Evolutionary conservation across 2,888 invertebrate species (phyloP).

Genomic region (Heteropelma amictum): DNA sequence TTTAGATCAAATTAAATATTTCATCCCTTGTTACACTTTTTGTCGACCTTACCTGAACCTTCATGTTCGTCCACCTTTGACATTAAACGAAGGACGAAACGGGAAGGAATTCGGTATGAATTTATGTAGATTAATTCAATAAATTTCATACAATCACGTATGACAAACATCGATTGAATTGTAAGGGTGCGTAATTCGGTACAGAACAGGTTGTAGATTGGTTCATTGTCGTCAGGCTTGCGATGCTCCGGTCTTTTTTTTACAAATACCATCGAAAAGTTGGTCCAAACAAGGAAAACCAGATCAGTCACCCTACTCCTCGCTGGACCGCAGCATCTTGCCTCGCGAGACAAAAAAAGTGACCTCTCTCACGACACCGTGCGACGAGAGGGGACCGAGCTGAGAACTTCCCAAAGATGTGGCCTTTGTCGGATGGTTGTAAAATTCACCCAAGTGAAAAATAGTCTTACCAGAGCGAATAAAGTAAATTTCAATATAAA

Average conservation of each 20-base stretch:
- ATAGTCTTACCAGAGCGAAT: no score
- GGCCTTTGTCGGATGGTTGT: slow-evolving; percentile 7
- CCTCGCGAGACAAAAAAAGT: slow-evolving; percentile 22
- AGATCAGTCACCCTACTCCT: slow-evolving; percentile 1
- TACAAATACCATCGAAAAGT: background rate
- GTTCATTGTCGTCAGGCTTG: slow-evolving; percentile 18
- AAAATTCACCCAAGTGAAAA: background rate
- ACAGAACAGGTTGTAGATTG: slow-evolving; percentile 10
- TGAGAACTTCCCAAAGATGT: slow-evolving; percentile 10
- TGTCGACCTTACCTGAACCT: background rate
- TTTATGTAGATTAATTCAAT: background rate
- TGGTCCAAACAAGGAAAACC: slow-evolving; percentile 44
- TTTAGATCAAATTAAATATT: no score
- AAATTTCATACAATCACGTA: background rate
- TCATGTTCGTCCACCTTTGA: background rate
- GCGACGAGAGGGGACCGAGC: background rate
- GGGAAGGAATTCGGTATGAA: background rate
- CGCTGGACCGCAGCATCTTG: slow-evolving; percentile 51
- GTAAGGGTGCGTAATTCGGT: background rate
- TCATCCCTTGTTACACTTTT: no score
- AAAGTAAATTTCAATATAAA: no score
- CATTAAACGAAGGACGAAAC: background rate
- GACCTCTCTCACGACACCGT: slow-evolving; percentile 57
- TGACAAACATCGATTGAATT: background rate
- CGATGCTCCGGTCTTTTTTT: slow-evolving; percentile 1